These are phyloP conservation scores for Lycocerus yunnanus DNA, from an alignment of 2,888 invertebrate species.

Conservation along the genomic window DNA sequence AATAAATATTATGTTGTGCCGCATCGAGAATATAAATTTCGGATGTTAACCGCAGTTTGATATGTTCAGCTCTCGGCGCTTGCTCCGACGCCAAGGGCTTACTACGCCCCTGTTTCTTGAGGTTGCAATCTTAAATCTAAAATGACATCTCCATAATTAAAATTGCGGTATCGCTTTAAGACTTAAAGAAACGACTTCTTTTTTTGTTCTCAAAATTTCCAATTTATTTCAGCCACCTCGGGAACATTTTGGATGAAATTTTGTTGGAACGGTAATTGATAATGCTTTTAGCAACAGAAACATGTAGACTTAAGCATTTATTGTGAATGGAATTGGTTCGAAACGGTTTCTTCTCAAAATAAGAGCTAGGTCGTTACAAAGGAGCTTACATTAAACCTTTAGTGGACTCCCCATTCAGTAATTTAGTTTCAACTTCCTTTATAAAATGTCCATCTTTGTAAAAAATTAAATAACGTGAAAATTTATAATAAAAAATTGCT, in stretches of 20 bases:
- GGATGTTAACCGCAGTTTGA: neutral
- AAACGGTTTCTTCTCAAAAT: neutral
- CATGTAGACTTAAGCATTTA: neutral
- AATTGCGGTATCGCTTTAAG: neutral
- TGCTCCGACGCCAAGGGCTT: neutral
- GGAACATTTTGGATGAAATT: no score
- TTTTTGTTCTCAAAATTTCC: no score
- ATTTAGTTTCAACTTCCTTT: neutral
- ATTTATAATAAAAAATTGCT: neutral
- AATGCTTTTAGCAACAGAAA: neutral
- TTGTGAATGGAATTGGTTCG: neutral
- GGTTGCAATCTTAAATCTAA: neutral
- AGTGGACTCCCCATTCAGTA: neutral
- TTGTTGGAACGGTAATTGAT: neutral
- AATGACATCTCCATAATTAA: neutral
- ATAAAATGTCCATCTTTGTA: neutral
- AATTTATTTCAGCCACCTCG: no score
- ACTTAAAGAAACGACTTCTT: neutral
- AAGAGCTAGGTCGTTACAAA: neutral
- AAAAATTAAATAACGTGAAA: neutral
- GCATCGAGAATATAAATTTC: neutral
- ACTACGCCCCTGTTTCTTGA: neutral
- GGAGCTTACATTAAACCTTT: neutral
- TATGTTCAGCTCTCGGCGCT: neutral
- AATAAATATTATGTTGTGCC: neutral